Percentiles rank a stretch among this genome's conserved stretches.
Conservation (phyloP, 2,888 invertebrate genomes). For the Polymixis flavicincta region DNA sequence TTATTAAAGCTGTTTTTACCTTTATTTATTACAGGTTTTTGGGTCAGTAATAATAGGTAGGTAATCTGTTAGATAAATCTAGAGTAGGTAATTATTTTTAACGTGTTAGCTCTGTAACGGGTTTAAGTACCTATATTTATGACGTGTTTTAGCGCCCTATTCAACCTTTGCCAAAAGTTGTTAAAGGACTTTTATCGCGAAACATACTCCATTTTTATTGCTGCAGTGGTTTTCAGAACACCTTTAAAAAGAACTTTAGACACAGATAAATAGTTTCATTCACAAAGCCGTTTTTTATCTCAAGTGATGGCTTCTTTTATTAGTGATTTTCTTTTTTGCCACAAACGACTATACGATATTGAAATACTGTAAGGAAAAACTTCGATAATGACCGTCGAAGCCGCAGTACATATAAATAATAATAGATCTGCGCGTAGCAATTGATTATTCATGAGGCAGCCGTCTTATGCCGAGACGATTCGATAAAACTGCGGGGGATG, state of each 20-base stretch:
- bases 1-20: constrained; percentile 43
- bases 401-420: constrained; percentile 67
- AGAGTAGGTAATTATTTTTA: constrained; percentile 26
- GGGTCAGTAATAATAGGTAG: not conserved
- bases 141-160: not conserved
- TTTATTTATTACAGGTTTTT: constrained; percentile 9
- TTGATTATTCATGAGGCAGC: constrained; percentile 75
- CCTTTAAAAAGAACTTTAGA: not conserved
- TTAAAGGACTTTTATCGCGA: not conserved
- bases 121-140: not conserved
- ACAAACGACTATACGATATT: constrained; percentile 29
- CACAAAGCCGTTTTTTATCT: not conserved
- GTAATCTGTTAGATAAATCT: constrained; percentile 25
- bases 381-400: constrained; percentile 64
- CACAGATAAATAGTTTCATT: not conserved
- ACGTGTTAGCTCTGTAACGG: not conserved
- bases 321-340: constrained; percentile 26
- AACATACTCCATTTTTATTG: not conserved
- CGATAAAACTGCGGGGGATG: constrained; percentile 55
- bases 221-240: not conserved
- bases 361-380: constrained; percentile 59
- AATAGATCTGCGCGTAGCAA: constrained; percentile 68
- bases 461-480: constrained; percentile 66
- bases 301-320: constrained; percentile 3
- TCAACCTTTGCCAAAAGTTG: not conserved